phyloP scores from a whole-genome alignment of 2,797 vertebrate genomes.

The Myripristis jacobus region DNA sequence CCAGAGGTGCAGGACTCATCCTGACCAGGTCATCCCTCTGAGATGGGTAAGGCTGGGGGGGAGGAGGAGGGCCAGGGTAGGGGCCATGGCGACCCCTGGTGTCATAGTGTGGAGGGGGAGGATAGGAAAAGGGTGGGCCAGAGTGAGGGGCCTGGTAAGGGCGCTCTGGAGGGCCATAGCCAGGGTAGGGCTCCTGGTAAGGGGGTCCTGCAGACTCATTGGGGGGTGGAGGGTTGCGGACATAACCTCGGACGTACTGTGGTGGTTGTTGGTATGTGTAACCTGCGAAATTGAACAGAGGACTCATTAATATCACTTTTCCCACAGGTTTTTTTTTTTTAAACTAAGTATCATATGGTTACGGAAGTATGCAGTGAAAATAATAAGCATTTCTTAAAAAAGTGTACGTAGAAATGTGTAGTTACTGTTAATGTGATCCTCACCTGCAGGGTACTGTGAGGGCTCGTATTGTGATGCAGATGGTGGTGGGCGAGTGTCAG shows the following conservation, averaged over 20 bases:
- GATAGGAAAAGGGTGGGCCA: constrained; percentile 89
- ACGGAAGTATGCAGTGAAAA: background rate
- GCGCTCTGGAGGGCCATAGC: constrained; percentile 88
- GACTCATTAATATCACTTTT: background rate
- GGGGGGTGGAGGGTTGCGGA: constrained; percentile 87
- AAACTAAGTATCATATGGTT: background rate
- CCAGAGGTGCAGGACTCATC: constrained; percentile 91
- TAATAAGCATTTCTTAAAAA: background rate
- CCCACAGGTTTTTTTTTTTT: background rate
- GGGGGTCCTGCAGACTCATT: constrained; percentile 87
- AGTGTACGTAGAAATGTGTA: too few species aligned
- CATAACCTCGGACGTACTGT: constrained; percentile 90
- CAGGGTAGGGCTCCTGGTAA: constrained; percentile 91
- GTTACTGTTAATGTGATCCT: constrained; percentile 6
- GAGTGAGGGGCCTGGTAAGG: constrained; percentile 87
- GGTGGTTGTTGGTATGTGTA: constrained; percentile 91
- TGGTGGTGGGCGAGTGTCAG: constrained; percentile 88
- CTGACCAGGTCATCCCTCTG: constrained; percentile 91
- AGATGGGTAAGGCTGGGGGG: constrained; percentile 87
- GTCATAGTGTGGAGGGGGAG: constrained; percentile 89
- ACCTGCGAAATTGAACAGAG: constrained; percentile 76
- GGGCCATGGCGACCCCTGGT: constrained; percentile 81
- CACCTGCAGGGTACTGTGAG: constrained; percentile 90
- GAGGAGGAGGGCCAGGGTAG: constrained; percentile 86
- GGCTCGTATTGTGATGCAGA: constrained; percentile 90